These are phyloP conservation scores for Acanthosepion pharaonis DNA, from an alignment of 2,888 invertebrate species.

Conservation along the genomic window DNA sequence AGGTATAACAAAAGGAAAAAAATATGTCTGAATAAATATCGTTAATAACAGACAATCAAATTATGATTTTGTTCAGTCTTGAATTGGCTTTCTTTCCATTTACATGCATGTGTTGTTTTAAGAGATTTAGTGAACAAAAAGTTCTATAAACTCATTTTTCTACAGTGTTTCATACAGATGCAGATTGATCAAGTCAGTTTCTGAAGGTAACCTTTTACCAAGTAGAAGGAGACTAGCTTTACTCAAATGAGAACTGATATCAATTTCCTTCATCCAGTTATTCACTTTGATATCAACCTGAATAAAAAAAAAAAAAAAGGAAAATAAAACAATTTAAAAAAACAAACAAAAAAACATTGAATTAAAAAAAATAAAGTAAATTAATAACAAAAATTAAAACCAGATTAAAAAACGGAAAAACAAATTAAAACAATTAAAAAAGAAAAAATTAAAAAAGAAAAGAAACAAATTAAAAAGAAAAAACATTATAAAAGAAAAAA, in stretches of 20 bases:
- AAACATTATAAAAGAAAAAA: no score
- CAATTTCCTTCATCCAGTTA: constrained; percentile 23
- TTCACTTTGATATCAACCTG: constrained; percentile 33
- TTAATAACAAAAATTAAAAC: no score
- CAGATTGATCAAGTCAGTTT: constrained; percentile 37
- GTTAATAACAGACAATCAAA: not conserved
- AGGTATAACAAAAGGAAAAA: not conserved
- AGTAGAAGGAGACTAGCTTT: not conserved
- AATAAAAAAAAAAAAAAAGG: not conserved
- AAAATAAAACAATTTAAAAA: not conserved
- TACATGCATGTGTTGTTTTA: not conserved
- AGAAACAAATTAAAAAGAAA: no score
- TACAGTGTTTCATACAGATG: constrained; percentile 39
- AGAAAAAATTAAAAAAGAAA: no score
- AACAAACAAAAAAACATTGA: not conserved
- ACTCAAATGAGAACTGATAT: not conserved
- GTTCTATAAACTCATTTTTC: not conserved
- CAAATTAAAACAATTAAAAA: no score
- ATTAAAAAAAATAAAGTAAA: not conserved
- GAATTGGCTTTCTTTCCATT: not conserved
- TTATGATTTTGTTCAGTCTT: not conserved
- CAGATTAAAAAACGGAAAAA: no score
- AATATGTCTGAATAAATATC: not conserved
- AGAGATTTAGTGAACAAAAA: not conserved
- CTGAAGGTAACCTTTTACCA: constrained; percentile 33